Conservation (phyloP, 2,113 vertebrate species). For the Neopipo cinnamomea region DNA sequence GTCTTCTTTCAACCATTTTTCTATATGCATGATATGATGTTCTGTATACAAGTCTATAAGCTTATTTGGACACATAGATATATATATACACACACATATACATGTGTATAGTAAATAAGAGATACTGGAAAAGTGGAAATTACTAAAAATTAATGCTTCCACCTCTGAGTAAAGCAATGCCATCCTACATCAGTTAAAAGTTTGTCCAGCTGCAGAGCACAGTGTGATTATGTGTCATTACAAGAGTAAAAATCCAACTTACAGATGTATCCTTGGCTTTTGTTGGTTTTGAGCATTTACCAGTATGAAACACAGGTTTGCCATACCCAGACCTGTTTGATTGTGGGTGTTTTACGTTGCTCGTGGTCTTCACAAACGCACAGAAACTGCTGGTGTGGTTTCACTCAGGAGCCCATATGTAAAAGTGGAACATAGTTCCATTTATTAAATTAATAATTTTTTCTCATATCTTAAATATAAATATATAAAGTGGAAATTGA, state of each 20-base stretch:
- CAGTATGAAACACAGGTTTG: neutral
- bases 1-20: neutral
- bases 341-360: neutral
- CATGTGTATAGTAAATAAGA: neutral
- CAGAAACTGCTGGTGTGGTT: neutral
- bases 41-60: neutral
- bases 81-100: too few species aligned
- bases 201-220: neutral
- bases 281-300: neutral
- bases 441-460: neutral
- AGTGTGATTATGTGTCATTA: neutral
- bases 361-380: neutral
- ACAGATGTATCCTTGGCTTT: neutral
- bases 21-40: too few species aligned
- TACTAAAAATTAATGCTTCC: neutral
- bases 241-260: fast-evolving
- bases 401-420: neutral
- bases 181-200: neutral
- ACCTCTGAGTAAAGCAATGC: neutral
- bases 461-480: neutral
- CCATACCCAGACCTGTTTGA: neutral
- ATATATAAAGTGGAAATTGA: slow-evolving; percentile 1
- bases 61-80: neutral
- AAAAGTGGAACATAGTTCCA: neutral
- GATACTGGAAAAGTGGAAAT: neutral